Evolutionary conservation across 2,113 vertebrate genomes (phyloP), one percentile per base, ranked within the genome.

Genomic region (Cochlearius cochlearius): DNA sequence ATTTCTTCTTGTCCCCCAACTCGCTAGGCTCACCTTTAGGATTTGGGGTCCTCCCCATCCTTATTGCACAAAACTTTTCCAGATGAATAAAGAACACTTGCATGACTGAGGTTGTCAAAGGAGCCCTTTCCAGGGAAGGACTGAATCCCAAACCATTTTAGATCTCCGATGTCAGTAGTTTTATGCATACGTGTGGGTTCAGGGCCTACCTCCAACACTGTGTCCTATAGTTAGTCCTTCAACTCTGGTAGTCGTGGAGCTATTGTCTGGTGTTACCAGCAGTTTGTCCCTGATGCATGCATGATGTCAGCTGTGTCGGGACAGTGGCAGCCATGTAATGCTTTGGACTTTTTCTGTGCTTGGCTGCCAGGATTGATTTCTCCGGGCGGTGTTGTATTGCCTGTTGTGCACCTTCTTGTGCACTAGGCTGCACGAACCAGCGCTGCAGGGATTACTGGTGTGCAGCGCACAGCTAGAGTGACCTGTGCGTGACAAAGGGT

Each of bases 121-220:
- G 29, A 22, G 43, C 7, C 30, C 27, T 25, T 72, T 66, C 69
- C 60, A 29, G 68, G 30, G 34, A n/a, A 49, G 77, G 5, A 36
- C 29, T 0, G 75, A n/a, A 29, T 47, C 60, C 52, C 60, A 6
- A 43, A 19, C 29, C 27, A 0, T 21, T 47, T 11, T 0, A 1
- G 32, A 15, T 9, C 38, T 23, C 29, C 29, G 0, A 0, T 0
- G 23, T 0, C 69, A 39, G 52, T 13, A 9, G n/a, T 34, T 72
- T 9, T 8, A 19, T 22, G 3, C 7, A 0, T 12, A 22, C 2
- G 0, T 0, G 26, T 12, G 36, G 5, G 8, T n/a, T 52, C 29
- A 9, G 15, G 12, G 21, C 23, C 30, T 64, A 6, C 20, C 15
- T 30, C 64, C 15, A 3, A 10, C 36, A 1, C 3, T 2, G 36